Conservation (phyloP, 2,797 vertebrate genomes). For the Pelobates cultripes region DNA sequence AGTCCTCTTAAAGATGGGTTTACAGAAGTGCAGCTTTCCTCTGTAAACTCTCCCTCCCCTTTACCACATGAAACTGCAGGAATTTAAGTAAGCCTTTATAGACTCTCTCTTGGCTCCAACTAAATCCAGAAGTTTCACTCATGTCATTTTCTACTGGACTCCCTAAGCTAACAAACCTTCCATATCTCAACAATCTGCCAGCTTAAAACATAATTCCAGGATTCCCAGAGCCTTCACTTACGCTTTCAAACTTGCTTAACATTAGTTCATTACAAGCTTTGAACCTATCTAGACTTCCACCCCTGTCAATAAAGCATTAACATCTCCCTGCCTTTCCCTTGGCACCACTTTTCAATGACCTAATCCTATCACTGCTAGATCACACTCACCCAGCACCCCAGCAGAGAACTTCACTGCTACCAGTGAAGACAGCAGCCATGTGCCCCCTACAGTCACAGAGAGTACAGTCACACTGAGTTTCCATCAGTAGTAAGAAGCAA, state of each 20-base stretch:
- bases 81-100: slow-evolving; percentile 74
- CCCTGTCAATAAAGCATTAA: slow-evolving; percentile 77
- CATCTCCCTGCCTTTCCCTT: slow-evolving; percentile 80
- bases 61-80: slow-evolving; percentile 63
- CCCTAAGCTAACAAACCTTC: slow-evolving; percentile 83
- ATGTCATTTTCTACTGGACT: slow-evolving; percentile 86
- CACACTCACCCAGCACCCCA: slow-evolving; percentile 61
- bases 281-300: slow-evolving; percentile 81
- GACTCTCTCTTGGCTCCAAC: slow-evolving; percentile 84
- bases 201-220: slow-evolving; percentile 81
- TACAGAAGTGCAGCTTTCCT: slow-evolving; percentile 80
- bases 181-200: slow-evolving; percentile 77
- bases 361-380: slow-evolving; percentile 70
- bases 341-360: slow-evolving; percentile 37
- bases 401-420: slow-evolving; percentile 8
- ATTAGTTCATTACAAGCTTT: slow-evolving; percentile 80
- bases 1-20: slow-evolving; percentile 96
- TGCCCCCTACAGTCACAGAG: slow-evolving; percentile 10
- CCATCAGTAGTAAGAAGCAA: slow-evolving; percentile 32
- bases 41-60: slow-evolving; percentile 41
- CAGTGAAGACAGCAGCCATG: neutral
- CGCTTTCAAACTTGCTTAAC: slow-evolving; percentile 77
- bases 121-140: slow-evolving; percentile 84
- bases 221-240: slow-evolving; percentile 70
- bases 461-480: neutral